A percentile compares a stretch with the other conserved stretches of the same genome.
phyloP scores from a whole-genome alignment of 2,888 invertebrate genomes.

The Pantelozetes paolii region DNA sequence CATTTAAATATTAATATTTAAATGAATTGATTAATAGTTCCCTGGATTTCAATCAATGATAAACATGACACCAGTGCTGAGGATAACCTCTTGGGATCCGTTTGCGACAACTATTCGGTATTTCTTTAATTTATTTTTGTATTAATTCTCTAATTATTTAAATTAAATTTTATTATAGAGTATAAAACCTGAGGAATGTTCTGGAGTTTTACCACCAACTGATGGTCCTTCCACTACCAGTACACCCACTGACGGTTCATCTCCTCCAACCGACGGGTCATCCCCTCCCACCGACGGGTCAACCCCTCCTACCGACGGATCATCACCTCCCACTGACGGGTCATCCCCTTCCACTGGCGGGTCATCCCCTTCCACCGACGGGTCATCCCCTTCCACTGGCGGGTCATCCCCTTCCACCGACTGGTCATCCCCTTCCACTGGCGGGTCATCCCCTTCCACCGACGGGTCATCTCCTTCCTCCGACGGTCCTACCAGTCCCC shows the following conservation, averaged over 20 bases:
- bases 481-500: neutral
- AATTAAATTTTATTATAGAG: neutral
- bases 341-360: neutral
- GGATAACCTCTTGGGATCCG: neutral
- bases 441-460: neutral
- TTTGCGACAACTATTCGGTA: conserved; percentile 41
- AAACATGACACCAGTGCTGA: neutral
- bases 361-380: neutral
- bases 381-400: neutral
- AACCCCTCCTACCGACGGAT: too few relatives aligned
- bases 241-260: neutral
- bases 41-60: conserved; percentile 10
- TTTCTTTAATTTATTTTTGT: neutral
- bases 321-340: too few relatives aligned
- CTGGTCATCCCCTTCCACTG: neutral
- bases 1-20: neutral
- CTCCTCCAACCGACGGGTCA: neutral
- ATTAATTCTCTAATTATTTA: neutral
- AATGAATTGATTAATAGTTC: conserved; percentile 17
- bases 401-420: neutral
- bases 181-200: neutral
- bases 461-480: neutral
- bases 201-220: neutral
- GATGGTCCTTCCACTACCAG: neutral
- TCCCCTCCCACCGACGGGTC: neutral